A percentile compares a stretch with the other conserved stretches of the same genome.
Conservation (phyloP, 64 coral and sea anemone species). For the Pocillopora verrucosa region DNA sequence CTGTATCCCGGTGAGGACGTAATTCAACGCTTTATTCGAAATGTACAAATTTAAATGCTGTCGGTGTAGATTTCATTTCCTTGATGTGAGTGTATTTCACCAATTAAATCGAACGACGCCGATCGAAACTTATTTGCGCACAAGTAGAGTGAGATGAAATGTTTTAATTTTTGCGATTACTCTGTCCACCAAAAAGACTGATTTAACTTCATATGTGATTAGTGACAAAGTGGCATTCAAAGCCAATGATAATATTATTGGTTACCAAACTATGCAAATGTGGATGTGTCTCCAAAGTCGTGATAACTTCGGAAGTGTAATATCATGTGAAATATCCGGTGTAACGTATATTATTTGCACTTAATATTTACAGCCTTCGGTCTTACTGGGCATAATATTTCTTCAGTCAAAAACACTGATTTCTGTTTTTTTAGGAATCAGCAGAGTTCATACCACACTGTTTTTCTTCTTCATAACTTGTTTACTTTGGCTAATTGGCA, state of each 20-base stretch:
- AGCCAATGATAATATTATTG: not conserved
- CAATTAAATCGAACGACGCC: conserved; percentile 1
- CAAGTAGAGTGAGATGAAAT: not conserved
- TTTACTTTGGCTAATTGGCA: not conserved
- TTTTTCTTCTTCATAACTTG: not conserved
- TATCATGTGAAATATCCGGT: not conserved
- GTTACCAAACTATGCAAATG: conserved; percentile 38
- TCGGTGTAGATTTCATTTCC: conserved; percentile 22
- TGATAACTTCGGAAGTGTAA: not conserved
- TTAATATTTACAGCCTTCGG: not conserved
- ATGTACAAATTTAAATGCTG: not conserved
- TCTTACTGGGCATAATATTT: not conserved
- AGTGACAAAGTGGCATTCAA: not conserved
- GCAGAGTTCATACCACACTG: not conserved
- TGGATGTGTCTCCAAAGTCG: not conserved
- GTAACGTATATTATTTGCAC: not conserved
- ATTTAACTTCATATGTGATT: not conserved
- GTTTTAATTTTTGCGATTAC: too few relatives aligned
- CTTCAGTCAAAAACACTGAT: not conserved
- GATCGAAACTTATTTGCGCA: not conserved
- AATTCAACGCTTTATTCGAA: not conserved
- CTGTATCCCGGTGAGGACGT: too few relatives aligned
- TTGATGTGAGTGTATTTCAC: not conserved
- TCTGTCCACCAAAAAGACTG: too few relatives aligned
- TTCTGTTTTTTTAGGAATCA: not conserved